Percentiles rank a stretch among this genome's conserved stretches.
Conservation (phyloP, 2,888 invertebrate genomes). For the Strigamia crassipes region DNA sequence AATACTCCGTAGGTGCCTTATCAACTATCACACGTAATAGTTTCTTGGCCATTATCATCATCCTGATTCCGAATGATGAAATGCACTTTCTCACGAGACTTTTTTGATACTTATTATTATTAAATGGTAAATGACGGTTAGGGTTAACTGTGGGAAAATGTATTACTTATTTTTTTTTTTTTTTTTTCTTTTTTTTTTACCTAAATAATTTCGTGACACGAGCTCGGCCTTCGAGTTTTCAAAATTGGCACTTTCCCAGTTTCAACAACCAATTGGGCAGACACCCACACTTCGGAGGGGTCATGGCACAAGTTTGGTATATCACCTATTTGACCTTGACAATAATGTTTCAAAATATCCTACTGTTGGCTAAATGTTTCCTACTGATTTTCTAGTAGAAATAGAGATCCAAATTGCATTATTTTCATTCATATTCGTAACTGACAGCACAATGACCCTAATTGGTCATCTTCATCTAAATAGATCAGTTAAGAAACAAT, state of each 20-base stretch:
- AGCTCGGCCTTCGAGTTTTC: background rate
- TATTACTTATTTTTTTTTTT: background rate
- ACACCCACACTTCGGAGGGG: background rate
- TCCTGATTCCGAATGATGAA: background rate
- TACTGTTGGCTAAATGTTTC: too few species aligned
- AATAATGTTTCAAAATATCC: background rate
- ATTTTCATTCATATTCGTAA: too few species aligned
- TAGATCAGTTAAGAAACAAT: background rate
- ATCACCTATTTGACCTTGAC: background rate
- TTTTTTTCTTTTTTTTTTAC: too few species aligned
- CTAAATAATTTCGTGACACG: background rate
- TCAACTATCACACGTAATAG: background rate
- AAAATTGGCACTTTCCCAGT: constrained; percentile 1
- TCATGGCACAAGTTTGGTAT: background rate
- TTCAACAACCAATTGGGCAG: background rate
- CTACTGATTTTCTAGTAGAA: too few species aligned
- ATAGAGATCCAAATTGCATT: too few species aligned
- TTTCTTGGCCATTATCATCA: background rate
- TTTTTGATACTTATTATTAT: background rate
- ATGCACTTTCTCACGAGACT: background rate
- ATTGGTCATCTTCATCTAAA: background rate
- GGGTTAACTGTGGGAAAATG: background rate
- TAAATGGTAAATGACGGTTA: background rate
- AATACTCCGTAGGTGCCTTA: background rate
- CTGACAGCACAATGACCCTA: background rate